Evolutionary conservation across 1,140 invertebrate species (phyloP).

Genomic region (Diplogasteroides magnus): DNA sequence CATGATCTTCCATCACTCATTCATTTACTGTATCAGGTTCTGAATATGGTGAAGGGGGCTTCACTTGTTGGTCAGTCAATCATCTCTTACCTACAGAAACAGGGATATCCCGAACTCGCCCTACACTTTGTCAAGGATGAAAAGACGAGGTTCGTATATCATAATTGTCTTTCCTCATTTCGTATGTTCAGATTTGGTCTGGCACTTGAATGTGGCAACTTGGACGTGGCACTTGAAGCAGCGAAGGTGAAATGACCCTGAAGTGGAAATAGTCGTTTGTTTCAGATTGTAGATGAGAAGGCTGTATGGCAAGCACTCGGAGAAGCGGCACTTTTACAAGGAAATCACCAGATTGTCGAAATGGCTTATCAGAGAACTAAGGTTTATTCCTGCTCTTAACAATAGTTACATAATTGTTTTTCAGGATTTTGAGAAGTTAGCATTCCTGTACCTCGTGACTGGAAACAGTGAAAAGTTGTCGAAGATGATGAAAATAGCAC

Average conservation of each 20-base stretch:
- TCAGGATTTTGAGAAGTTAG: constrained; percentile 89
- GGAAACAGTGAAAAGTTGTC: constrained; percentile 93
- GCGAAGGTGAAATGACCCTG: constrained; percentile 66
- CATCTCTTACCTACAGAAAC: constrained; percentile 96
- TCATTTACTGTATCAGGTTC: no score
- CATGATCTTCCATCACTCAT: constrained; percentile 23
- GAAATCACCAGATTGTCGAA: constrained; percentile 70
- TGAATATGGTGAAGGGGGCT: constrained; percentile 94
- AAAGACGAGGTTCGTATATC: constrained; percentile 59
- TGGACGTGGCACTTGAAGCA: constrained; percentile 79
- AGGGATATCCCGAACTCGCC: constrained; percentile 99
- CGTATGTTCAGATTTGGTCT: constrained; percentile 70
- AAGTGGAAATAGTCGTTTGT: background rate
- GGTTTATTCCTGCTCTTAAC: background rate
- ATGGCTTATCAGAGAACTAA: constrained; percentile 99
- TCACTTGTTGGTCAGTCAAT: constrained; percentile 96
- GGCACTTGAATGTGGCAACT: constrained; percentile 95
- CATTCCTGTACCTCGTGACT: constrained; percentile 95
- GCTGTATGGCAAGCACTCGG: constrained; percentile 93
- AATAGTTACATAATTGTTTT: background rate
- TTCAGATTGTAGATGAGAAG: constrained; percentile 75
- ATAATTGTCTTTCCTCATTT: background rate
- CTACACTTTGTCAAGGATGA: constrained; percentile 99
- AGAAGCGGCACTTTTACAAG: constrained; percentile 78
- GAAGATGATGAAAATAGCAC: constrained; percentile 99